These are phyloP conservation scores for Hartigia nigra DNA, from an alignment of 2,888 invertebrate species.

Conservation along the genomic window DNA sequence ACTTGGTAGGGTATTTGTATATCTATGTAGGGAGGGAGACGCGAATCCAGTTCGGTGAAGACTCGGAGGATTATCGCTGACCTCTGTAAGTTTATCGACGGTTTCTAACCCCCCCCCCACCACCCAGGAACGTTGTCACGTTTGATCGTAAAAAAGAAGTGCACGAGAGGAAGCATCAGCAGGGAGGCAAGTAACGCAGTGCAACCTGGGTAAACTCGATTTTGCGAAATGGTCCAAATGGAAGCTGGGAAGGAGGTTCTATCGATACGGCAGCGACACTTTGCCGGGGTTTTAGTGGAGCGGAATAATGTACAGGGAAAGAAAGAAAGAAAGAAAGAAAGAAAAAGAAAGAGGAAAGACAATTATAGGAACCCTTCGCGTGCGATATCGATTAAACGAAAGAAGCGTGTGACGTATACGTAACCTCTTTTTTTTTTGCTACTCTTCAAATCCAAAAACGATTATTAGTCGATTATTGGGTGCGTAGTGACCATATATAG, in stretches of 20 bases:
- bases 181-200: neutral
- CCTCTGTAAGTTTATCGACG: neutral
- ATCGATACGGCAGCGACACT: neutral
- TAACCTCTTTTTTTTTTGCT: neutral
- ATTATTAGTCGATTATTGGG: neutral
- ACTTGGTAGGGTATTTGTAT: neutral
- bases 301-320: conserved; percentile 1
- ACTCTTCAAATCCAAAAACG: neutral
- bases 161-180: neutral
- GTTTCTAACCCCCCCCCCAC: neutral
- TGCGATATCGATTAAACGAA: neutral
- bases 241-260: neutral
- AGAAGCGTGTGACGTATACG: neutral
- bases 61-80: neutral
- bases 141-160: neutral
- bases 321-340: neutral
- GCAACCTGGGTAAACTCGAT: neutral
- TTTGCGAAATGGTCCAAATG: neutral
- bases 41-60: neutral
- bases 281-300: neutral
- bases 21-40: neutral
- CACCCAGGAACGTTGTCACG: neutral
- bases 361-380: neutral
- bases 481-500: neutral
- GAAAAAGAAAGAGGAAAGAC: neutral